phyloP scores from a whole-genome alignment of 2,797 vertebrate genomes.

The Sebastes elongatus region DNA sequence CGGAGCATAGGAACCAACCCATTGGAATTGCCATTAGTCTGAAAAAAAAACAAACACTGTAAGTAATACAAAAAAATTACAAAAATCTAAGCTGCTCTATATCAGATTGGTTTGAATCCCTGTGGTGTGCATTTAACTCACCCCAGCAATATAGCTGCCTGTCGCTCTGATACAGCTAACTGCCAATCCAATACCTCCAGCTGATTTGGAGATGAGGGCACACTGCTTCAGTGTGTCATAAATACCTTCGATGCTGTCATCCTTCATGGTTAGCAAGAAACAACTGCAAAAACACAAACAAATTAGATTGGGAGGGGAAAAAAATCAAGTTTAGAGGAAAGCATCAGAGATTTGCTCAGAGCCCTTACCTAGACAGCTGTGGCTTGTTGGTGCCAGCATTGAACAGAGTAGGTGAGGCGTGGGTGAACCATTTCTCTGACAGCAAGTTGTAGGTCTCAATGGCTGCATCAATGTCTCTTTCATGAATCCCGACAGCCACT shows the following conservation, averaged over 20 bases:
- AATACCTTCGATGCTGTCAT: constrained; percentile 96
- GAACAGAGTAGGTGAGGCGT: constrained; percentile 96
- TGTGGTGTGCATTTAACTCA: constrained; percentile 29
- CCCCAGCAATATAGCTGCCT: constrained; percentile 96
- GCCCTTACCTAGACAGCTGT: constrained; percentile 88
- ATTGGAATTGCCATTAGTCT: constrained; percentile 94
- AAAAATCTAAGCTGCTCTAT: not conserved
- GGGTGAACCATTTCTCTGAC: constrained; percentile 97
- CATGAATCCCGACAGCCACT: constrained; percentile 94
- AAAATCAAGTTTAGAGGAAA: not conserved
- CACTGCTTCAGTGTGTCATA: constrained; percentile 96
- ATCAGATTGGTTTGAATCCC: not conserved
- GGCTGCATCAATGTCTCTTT: constrained; percentile 88
- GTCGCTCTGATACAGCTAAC: constrained; percentile 96
- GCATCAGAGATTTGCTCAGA: not conserved
- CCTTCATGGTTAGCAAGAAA: constrained; percentile 94
- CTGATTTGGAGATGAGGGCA: constrained; percentile 96
- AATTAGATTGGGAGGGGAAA: not conserved
- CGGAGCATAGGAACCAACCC: constrained; percentile 96
- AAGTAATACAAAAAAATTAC: not conserved
- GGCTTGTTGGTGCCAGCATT: constrained; percentile 94
- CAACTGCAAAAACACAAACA: constrained; percentile 76
- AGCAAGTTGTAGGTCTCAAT: constrained; percentile 96
- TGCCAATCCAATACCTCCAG: constrained; percentile 94
- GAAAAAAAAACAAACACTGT: not conserved